Percentiles rank a stretch among this genome's conserved stretches.
Evolutionary conservation across 2,888 invertebrate genomes (phyloP).

Genomic region (Phortica okadai): DNA sequence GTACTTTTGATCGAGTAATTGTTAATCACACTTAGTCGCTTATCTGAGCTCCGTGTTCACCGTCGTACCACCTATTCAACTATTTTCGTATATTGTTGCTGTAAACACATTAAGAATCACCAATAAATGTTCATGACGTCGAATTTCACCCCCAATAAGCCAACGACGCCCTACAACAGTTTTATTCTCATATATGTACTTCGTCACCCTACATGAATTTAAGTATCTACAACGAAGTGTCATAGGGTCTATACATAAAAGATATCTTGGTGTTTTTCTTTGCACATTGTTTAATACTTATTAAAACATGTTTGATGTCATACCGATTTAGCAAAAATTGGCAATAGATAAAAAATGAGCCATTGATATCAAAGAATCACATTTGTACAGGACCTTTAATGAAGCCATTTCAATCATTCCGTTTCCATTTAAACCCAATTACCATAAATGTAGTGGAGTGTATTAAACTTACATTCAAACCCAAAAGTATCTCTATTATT

Average conservation of each 20-base stretch:
- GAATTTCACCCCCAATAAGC: not conserved
- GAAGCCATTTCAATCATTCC: too few relatives aligned
- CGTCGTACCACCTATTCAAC: not conserved
- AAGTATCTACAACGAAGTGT: too few relatives aligned
- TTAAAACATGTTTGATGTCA: too few relatives aligned
- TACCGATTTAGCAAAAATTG: not conserved
- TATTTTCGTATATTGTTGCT: conserved; percentile 56
- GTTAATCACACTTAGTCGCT: conserved; percentile 66
- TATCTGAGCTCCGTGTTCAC: conserved; percentile 53
- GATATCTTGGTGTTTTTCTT: not conserved
- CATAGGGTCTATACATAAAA: not conserved
- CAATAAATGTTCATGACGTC: not conserved
- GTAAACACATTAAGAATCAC: conserved; percentile 37
- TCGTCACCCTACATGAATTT: too few relatives aligned
- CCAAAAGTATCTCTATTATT: not conserved
- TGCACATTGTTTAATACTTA: too few relatives aligned
- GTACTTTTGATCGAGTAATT: conserved; percentile 72
- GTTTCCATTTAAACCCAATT: too few relatives aligned
- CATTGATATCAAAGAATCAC: too few relatives aligned
- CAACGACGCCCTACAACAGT: not conserved
- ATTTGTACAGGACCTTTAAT: too few relatives aligned
- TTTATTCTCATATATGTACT: too few relatives aligned
- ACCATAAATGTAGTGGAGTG: not conserved
- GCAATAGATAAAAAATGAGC: not conserved
- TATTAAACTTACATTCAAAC: not conserved